Evolutionary conservation across 2,113 vertebrate genomes (phyloP).

Genomic region (Sinocyclocheilus grahami): DNA sequence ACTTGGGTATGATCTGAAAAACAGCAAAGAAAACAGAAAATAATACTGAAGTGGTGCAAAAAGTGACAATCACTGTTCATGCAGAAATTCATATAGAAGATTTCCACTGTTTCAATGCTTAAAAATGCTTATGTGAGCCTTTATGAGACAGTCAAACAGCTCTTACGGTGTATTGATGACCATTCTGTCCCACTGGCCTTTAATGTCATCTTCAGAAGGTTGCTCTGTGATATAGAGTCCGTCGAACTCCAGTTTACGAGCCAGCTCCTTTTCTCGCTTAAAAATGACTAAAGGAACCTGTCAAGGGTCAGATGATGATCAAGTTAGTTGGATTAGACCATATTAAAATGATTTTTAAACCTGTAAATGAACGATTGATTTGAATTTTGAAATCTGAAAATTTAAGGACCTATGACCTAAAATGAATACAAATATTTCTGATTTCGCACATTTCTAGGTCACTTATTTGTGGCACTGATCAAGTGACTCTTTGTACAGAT

Average conservation of each 20-base stretch:
- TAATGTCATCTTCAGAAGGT: constrained; percentile 94
- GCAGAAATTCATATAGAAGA: neutral
- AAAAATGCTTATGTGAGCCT: neutral
- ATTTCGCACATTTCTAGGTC: neutral
- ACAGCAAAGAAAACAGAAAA: constrained; percentile 43
- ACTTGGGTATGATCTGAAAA: constrained; percentile 91
- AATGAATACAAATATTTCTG: neutral
- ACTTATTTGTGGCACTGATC: neutral
- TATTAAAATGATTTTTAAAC: neutral
- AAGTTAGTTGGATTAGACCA: neutral
- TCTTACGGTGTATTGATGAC: constrained; percentile 93
- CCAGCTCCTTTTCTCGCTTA: constrained; percentile 95
- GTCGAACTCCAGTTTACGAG: constrained; percentile 92
- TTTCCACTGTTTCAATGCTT: neutral
- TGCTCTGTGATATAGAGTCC: constrained; percentile 92
- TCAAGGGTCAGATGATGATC: neutral
- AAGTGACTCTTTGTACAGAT: neutral
- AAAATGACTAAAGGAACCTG: constrained; percentile 95
- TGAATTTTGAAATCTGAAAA: neutral
- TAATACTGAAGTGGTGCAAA: neutral
- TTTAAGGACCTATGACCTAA: neutral
- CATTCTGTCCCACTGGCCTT: constrained; percentile 95
- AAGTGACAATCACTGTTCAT: neutral
- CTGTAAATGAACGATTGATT: neutral
- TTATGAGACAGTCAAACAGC: constrained; percentile 39